Conservation (phyloP, 2,888 invertebrate genomes). For the Drosophila dives region DNA sequence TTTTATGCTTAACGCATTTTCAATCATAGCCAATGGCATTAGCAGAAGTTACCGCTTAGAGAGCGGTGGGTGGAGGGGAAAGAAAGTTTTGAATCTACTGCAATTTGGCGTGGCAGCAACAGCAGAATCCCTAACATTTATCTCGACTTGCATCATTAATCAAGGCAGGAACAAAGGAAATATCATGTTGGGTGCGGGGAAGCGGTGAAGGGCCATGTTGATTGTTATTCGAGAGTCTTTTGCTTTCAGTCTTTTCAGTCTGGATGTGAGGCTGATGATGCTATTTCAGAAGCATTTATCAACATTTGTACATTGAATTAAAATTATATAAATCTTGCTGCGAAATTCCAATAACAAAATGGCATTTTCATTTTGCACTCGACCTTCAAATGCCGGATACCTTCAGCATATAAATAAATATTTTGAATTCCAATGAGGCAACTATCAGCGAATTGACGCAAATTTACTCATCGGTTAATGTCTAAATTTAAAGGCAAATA, state of each 20-base stretch:
- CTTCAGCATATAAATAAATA: slow-evolving; percentile 25
- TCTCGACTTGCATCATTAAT: slow-evolving; percentile 71
- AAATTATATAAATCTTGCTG: slow-evolving; percentile 60
- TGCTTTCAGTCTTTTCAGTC: not conserved
- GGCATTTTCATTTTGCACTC: slow-evolving; percentile 51
- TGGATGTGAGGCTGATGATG: not conserved
- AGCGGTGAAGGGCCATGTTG: not conserved
- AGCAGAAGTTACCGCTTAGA: not conserved
- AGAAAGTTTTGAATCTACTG: slow-evolving; percentile 51
- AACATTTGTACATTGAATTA: slow-evolving; percentile 69
- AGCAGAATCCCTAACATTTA: slow-evolving; percentile 59
- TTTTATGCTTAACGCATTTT: slow-evolving; percentile 33
- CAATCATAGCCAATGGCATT: slow-evolving; percentile 32
- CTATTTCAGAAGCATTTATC: slow-evolving; percentile 64
- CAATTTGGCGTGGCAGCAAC: slow-evolving; percentile 49
- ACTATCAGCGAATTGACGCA: slow-evolving; percentile 23
- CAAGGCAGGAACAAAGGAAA: slow-evolving; percentile 58
- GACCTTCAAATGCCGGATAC: slow-evolving; percentile 48
- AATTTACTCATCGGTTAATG: slow-evolving; percentile 4
- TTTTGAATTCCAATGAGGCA: slow-evolving; percentile 25
- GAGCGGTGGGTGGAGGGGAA: not conserved
- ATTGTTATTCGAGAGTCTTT: not conserved
- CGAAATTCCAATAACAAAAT: slow-evolving; percentile 39
- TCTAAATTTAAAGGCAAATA: not conserved
- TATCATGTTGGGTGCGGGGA: slow-evolving; percentile 4